A percentile compares a stretch with the other conserved stretches of the same genome.
Conservation (phyloP, 2,888 invertebrate genomes). For the Liopterus haemorrhoidalis region DNA sequence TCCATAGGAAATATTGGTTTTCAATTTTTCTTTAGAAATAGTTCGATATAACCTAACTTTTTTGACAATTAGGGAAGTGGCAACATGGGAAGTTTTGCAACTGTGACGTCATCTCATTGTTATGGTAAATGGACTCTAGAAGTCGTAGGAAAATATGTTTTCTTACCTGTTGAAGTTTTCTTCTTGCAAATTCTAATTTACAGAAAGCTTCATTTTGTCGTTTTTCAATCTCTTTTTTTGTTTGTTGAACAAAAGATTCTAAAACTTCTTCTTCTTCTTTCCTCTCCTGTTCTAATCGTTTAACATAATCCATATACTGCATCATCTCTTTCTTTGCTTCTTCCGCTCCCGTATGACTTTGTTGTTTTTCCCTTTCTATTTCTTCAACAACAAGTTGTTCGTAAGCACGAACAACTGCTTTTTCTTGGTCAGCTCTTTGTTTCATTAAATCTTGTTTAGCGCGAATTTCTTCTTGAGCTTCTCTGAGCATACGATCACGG, state of each 20-base stretch:
- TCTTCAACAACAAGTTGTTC: constrained; percentile 14
- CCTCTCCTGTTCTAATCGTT: constrained; percentile 37
- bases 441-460: constrained; percentile 2
- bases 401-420: constrained; percentile 11
- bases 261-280: constrained; percentile 39
- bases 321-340: constrained; percentile 37
- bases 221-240: constrained; percentile 35
- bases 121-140: constrained; percentile 7
- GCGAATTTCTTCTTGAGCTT: too few species aligned
- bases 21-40: too few species aligned
- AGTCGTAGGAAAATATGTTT: not conserved
- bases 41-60: too few species aligned
- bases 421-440: not conserved
- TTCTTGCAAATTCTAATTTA: constrained; percentile 38
- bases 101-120: too few species aligned
- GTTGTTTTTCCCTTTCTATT: constrained; percentile 8
- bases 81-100: too few species aligned
- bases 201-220: constrained; percentile 40
- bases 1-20: too few species aligned
- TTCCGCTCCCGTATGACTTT: constrained; percentile 6
- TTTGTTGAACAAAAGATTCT: constrained; percentile 35
- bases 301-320: constrained; percentile 39
- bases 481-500: too few species aligned
- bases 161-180: constrained; percentile 36
- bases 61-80: too few species aligned